A percentile compares a stretch with the other conserved stretches of the same genome.
Conservation (phyloP, 2,888 invertebrate species). For the Cosmia trapezina region DNA sequence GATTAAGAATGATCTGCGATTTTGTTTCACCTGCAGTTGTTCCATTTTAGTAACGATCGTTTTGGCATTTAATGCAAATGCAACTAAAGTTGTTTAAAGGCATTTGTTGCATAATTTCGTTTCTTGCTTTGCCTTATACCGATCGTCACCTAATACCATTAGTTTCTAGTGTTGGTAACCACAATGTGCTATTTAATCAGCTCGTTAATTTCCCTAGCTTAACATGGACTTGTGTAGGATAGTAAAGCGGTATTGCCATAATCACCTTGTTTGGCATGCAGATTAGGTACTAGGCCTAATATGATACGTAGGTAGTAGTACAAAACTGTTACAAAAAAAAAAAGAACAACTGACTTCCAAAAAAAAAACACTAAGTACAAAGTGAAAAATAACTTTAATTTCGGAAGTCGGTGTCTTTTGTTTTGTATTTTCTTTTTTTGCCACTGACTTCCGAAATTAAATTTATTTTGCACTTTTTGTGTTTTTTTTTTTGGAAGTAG, state of each 20-base stretch:
- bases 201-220: conserved; percentile 24
- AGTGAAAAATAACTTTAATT: no score
- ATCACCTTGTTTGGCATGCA: conserved; percentile 25
- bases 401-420: no score
- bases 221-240: conserved; percentile 25
- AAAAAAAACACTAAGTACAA: no score
- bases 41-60: conserved; percentile 19
- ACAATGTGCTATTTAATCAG: conserved; percentile 18
- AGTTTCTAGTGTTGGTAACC: conserved; percentile 20
- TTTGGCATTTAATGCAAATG: conserved; percentile 38
- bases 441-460: no score
- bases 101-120: conserved; percentile 37
- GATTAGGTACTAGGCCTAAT: conserved; percentile 5
- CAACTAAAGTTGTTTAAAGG: conserved; percentile 16
- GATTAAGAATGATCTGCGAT: conserved; percentile 7
- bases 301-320: background rate
- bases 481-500: no score
- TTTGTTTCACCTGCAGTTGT: conserved; percentile 15
- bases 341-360: no score
- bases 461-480: no score
- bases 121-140: conserved; percentile 37
- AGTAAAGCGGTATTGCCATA: conserved; percentile 12
- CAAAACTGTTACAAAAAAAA: no score
- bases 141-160: conserved; percentile 43
- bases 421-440: no score